Conservation (phyloP, 2,797 vertebrate genomes). For the Liparis tanakae region DNA sequence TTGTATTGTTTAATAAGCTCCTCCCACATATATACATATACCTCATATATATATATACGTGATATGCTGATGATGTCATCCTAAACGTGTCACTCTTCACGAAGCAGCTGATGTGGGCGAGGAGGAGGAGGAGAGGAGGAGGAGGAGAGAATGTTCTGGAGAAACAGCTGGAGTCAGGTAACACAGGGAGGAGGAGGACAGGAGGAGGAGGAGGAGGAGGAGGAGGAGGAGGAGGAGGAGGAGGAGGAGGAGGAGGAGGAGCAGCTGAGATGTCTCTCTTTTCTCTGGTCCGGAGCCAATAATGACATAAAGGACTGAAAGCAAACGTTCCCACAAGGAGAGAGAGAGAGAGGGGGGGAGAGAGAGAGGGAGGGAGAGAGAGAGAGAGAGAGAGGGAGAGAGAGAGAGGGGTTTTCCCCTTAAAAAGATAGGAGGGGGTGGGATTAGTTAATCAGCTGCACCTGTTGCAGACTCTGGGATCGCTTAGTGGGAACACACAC, state of each 20-base stretch:
- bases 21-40: too few species aligned
- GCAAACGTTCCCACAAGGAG: conserved; percentile 70
- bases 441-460: conserved; percentile 78
- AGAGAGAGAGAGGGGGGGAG: background rate
- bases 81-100: background rate
- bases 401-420: too few species aligned
- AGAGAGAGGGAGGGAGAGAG: too few species aligned
- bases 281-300: conserved; percentile 63
- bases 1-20: too few species aligned
- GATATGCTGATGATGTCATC: background rate
- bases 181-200: conserved; percentile 49
- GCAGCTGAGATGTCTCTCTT: conserved; percentile 72
- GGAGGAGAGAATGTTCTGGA: conserved; percentile 22
- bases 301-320: conserved; percentile 46
- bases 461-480: conserved; percentile 68
- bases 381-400: too few species aligned
- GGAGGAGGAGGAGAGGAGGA: too few species aligned
- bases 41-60: too few species aligned
- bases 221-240: conserved; percentile 22
- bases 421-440: too few species aligned
- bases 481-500: conserved; percentile 63
- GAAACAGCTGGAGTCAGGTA: conserved; percentile 56
- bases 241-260: conserved; percentile 53
- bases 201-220: conserved; percentile 37
- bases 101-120: too few species aligned